Base-by-base conservation (phyloP, 2,113 vertebrate genomes). In the Eublepharis macularius region DNA sequence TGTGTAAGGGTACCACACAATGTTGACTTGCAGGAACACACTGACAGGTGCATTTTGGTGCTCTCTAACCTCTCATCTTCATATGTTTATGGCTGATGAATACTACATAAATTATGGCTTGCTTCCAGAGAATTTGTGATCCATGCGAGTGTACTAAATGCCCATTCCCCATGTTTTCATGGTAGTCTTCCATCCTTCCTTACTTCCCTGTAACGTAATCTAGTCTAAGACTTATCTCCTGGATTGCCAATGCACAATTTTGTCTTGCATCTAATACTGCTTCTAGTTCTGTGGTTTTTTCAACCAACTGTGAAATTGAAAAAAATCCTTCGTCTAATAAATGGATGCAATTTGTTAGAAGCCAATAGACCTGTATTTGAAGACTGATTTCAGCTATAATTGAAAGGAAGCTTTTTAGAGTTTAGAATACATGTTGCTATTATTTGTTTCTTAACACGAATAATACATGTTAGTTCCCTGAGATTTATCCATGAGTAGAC, bases 231-330 rank as follows among this genome's bases (percentile, higher is more conserved):
- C 14, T n/a, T n/a, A 19, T 12, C n/a, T 16, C 26, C 13, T 49
- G 14, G 3, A 1, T 39, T 24, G 19, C 10, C 51, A 26, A 24
- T 36, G 34, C 76, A 77, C 26, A 47, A 1, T 68, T 72, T 39
- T 81, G 3, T 17, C 45, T 70, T 12, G 21, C 80, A 54, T 32
- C 36, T 19, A 63, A 21, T 6, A 7, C 49, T 2, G 0, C 86
- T 69, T 16, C 12, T n/a, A 49, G n/a, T 49, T 16, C 43, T 75
- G 12, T 47, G 17, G 73, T 76, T 93, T 86, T 93, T 90, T 91
- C 88, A 95, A 72, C 74, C 83, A 95, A 90, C 82, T 89, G 70
- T 94, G 92, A 94, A 94, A 94, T 83, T 94, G 88, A n/a, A n/a
- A 92, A 91, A 94, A 88, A 82, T 88, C 91, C 72, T 92, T 81